These are phyloP conservation scores for Percopsis omiscomaycus DNA, from an alignment of 2,797 vertebrate species.

Conservation along the genomic window DNA sequence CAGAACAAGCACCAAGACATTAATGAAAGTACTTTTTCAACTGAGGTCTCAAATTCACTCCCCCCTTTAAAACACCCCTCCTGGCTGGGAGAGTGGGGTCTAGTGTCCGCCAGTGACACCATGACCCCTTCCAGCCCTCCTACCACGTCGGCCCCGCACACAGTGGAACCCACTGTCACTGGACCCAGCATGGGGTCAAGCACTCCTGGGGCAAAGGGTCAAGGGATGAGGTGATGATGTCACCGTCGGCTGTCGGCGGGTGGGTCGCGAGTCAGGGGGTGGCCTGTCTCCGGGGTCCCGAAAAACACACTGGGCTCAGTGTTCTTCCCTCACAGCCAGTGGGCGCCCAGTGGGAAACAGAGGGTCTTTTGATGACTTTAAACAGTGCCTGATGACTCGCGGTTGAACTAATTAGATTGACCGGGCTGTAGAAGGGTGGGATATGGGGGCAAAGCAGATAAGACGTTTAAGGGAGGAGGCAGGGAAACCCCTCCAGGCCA, in stretches of 20 bases:
- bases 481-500: constrained; percentile 53
- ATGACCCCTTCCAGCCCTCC: constrained; percentile 55
- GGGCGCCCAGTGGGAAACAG: constrained; percentile 75
- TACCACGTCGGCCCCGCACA: constrained; percentile 47
- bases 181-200: constrained; percentile 67
- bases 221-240: constrained; percentile 77
- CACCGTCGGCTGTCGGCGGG: constrained; percentile 63
- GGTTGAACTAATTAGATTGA: constrained; percentile 79
- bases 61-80: constrained; percentile 11
- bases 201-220: constrained; percentile 69
- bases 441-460: constrained; percentile 40
- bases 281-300: constrained; percentile 58
- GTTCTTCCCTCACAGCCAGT: constrained; percentile 74
- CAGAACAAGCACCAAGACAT: constrained; percentile 34
- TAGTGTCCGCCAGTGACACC: constrained; percentile 57
- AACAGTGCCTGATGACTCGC: constrained; percentile 80
- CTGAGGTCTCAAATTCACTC: constrained; percentile 11
- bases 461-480: constrained; percentile 39
- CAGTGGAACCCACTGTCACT: constrained; percentile 75
- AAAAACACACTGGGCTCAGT: constrained; percentile 71
- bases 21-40: constrained; percentile 22
- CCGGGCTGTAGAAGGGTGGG: constrained; percentile 57
- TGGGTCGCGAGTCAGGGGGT: constrained; percentile 43
- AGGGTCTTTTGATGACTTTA: constrained; percentile 80
- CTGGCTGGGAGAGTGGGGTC: constrained; percentile 52